Evolutionary conservation across 1,140 invertebrate species (phyloP).

Genomic region (Pinna nobilis): DNA sequence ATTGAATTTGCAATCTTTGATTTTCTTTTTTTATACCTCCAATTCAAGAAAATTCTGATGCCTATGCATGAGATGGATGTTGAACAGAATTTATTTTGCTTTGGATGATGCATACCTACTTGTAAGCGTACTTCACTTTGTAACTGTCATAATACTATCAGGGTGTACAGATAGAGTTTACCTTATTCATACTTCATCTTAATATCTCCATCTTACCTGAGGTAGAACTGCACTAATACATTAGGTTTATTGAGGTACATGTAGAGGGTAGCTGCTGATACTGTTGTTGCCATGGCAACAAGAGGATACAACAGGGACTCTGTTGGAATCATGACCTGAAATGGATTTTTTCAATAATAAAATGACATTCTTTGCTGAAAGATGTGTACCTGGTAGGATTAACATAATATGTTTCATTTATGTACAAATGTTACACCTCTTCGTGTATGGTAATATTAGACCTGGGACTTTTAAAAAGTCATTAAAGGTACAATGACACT

Average conservation of each 20-base stretch:
- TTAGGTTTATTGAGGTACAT: slow-evolving; percentile 46
- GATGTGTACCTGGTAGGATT: no score
- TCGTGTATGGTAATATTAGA: no score
- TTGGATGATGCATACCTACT: no score
- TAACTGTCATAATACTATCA: background rate
- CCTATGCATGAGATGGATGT: no score
- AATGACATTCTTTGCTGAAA: background rate
- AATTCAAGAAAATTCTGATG: no score
- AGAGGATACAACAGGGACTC: slow-evolving; percentile 21
- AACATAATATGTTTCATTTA: no score
- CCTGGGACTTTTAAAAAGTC: no score
- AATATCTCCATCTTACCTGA: slow-evolving; percentile 40
- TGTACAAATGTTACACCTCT: no score
- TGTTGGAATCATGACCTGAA: background rate
- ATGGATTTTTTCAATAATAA: background rate
- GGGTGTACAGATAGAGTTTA: background rate
- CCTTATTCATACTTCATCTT: background rate
- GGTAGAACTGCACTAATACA: slow-evolving; percentile 49
- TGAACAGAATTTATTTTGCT: no score
- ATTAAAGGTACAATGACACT: no score
- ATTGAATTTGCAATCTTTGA: no score
- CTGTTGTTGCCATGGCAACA: slow-evolving; percentile 38
- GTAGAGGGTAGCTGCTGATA: slow-evolving; percentile 44
- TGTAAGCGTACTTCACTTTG: background rate
- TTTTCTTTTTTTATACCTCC: no score